Base-by-base conservation (phyloP, 37 sponge, comb jelly and placozoan species). In the Chondrilla cf. caribensis region DNA sequence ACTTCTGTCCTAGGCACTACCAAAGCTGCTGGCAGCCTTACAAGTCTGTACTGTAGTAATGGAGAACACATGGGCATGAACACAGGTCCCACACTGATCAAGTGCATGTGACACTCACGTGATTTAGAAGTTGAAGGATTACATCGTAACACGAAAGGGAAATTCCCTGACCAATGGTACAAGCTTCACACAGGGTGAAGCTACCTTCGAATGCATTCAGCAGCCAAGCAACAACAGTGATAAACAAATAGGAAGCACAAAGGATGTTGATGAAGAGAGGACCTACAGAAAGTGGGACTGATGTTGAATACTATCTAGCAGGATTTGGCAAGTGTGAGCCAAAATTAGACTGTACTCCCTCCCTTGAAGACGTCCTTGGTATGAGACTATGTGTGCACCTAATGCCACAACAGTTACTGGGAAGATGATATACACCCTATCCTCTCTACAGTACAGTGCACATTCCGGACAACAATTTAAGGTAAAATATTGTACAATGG, bases 151-250 rank as follows among this genome's bases (percentile, higher is more conserved):
- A 25, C 32, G 85, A 58, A 26, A 92, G 73, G 35, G 89, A 47
- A 21, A 88, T 54, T 41, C 83, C 89, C 47, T 92, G 92, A 25
- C 83, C 38, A 1, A 88, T 54, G 5, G 86, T 88, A 11, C 84
- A 38, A 8, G 84, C 88, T 55, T 92, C 92, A 37, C 89, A 76
- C 0, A 92, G 36, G 22, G 89, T 86, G 68, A 92, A 92, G 32
- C 82, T 87, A 2, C 62, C 58, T 38, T 88, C 83, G 54, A 88
- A 85, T 37, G 60, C 11, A 64, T 71, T 28, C 38, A 92, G 80
- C 11, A 88, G 58, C 72, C 79, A 92, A 3, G 81, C 38, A 21
- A 85, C 83, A 7, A 88, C 54, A 37, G 58, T 37, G 58, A 70
- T 80, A 75, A 82, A 92, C 42, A 85, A 31, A 18, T 60, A 35